Evolutionary conservation across 2,797 vertebrate species (phyloP).

Genomic region (Galago senegalensis): DNA sequence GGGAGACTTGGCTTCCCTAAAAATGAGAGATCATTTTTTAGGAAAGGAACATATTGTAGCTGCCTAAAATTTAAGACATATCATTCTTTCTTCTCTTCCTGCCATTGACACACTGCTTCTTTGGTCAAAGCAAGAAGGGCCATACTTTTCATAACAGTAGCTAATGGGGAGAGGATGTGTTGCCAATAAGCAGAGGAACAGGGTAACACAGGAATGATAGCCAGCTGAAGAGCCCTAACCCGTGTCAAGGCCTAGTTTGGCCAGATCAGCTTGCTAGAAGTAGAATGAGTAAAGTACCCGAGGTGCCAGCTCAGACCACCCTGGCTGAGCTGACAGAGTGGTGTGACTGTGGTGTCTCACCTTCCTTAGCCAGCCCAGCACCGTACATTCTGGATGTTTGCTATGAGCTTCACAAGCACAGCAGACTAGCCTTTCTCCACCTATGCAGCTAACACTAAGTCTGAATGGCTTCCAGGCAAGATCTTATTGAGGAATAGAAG

Average conservation of each 20-base stretch:
- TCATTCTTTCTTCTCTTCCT: neutral
- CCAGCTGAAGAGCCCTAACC: neutral
- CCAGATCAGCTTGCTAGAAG: neutral
- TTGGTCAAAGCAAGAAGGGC: neutral
- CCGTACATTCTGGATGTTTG: constrained; percentile 3
- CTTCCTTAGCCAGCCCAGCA: neutral
- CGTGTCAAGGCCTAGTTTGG: too few relatives aligned
- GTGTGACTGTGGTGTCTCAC: neutral
- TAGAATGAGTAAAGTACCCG: neutral
- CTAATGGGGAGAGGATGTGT: neutral
- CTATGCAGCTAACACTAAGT: neutral
- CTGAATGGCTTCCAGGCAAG: constrained; percentile 15
- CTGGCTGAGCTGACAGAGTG: neutral
- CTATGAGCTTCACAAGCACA: neutral
- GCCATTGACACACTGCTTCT: neutral
- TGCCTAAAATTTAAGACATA: neutral
- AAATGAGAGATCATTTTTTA: constrained; percentile 5
- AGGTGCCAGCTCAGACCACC: neutral
- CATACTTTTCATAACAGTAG: neutral
- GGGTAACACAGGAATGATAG: neutral
- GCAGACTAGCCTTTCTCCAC: neutral
- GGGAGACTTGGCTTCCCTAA: neutral
- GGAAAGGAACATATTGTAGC: neutral
- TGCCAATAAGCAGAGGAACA: neutral
- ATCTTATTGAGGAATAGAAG: neutral